phyloP scores from a whole-genome alignment of 2,113 vertebrate genomes.

The Pygoscelis adeliae region DNA sequence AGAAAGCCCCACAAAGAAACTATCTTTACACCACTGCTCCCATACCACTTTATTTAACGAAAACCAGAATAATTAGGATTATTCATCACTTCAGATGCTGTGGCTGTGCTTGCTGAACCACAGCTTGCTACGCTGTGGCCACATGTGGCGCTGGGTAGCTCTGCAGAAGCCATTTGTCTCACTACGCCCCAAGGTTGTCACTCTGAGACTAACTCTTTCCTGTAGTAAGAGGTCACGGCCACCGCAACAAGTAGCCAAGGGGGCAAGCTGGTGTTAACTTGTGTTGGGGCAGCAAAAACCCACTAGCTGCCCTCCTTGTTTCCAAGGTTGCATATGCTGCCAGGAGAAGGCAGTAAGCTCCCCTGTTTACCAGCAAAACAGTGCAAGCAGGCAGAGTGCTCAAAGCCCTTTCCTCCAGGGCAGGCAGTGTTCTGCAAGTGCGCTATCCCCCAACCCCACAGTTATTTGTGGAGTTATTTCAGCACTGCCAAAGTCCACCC shows the following conservation, averaged over 20 bases:
- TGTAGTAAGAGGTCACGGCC: background rate
- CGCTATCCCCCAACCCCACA: background rate
- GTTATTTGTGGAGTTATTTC: background rate
- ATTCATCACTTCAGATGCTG: background rate
- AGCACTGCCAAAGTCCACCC: background rate
- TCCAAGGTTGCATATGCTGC: background rate
- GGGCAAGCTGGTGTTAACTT: background rate
- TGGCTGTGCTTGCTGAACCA: background rate
- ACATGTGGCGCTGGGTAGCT: fast-evolving
- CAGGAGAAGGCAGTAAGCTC: background rate
- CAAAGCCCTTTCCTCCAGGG: background rate
- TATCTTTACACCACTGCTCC: background rate
- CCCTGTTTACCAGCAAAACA: background rate
- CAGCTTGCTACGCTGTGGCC: background rate
- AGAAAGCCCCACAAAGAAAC: background rate
- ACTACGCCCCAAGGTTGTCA: background rate
- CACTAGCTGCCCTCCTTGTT: background rate
- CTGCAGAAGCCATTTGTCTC: background rate
- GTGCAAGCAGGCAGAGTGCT: background rate
- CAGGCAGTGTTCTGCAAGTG: background rate
- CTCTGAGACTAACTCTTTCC: background rate
- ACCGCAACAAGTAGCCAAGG: background rate
- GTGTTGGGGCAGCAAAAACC: background rate
- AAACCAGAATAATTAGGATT: background rate
- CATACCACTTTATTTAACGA: background rate